Base-by-base conservation (phyloP, 2,797 vertebrate species). In the Anomalospiza imberbis region DNA sequence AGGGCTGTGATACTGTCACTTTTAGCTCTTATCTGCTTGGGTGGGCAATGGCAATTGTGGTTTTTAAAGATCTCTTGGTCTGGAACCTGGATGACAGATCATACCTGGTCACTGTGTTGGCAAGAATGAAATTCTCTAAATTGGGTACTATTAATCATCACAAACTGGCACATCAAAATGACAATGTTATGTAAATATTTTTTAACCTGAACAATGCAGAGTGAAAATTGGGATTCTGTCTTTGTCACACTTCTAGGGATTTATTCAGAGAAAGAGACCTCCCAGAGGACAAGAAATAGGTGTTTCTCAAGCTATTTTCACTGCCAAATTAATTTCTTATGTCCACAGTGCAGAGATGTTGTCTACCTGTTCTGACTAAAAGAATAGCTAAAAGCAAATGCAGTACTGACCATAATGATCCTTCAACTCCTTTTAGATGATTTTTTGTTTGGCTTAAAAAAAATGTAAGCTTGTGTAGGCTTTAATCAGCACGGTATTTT, bases 41-140 rank as follows among this genome's bases (percentile, higher is more conserved):
- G 18, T n/a, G 62, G 19, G 12, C 21, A 89, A n/a, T 8, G 5
- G 9, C 36, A 70, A 10, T 9, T 28, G 42, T 32, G 26, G 58
- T 44, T 88, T 81, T 38, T 34, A 58, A 48, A 79, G n/a, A 60
- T 17, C 4, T 55, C 40, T 77, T 84, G 13, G 5, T 57, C 72
- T 93, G 72, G 48, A 89, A 32, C 28, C 53, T 62, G 67, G 6
- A 31, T 81, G 50, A 31, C 16, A 68, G 34, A 28, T 67, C 12
- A 7, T 9, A 44, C 16, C n/a, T 29, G 17, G 47, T 26, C 1
- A 0, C n/a, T 57, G 26, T 25, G 9, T 48, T 76, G 55, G 4
- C 55, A 91, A 70, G 32, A 68, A 80, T n/a, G 3, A 44, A 83
- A 72, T 72, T 55, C 48, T 26, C 51, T 76, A 32, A 66, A 85